phyloP scores from a whole-genome alignment of 1,140 invertebrate species.

The Bemisia tabaci region DNA sequence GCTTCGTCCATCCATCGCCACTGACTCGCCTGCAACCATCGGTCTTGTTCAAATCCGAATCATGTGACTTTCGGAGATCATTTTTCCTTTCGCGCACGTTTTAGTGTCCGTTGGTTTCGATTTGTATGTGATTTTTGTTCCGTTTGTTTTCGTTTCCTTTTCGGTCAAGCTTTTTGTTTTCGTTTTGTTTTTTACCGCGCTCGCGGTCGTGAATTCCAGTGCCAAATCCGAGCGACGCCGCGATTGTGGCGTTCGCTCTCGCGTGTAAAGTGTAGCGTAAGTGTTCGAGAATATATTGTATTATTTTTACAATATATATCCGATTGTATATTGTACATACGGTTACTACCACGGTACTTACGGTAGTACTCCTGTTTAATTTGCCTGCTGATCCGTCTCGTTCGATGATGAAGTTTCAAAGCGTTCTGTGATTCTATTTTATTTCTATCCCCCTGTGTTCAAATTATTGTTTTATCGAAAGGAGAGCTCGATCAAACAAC shows the following conservation, averaged over 20 bases:
- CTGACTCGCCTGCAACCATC: background rate
- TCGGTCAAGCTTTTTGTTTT: too few relatives aligned
- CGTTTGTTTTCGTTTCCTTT: background rate
- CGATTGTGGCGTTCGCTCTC: background rate
- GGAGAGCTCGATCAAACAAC: background rate
- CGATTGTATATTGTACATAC: too few relatives aligned
- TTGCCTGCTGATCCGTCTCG: background rate
- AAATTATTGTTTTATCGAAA: background rate
- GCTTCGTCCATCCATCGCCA: background rate
- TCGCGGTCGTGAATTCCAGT: background rate
- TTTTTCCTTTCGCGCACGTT: background rate
- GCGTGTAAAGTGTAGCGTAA: background rate
- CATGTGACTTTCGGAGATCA: background rate
- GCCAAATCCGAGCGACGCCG: background rate
- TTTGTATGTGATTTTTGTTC: background rate
- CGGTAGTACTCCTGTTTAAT: background rate
- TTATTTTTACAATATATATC: background rate
- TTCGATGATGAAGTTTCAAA: background rate
- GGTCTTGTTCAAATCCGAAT: background rate
- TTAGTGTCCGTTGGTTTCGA: background rate
- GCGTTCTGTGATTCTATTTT: background rate
- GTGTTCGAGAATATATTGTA: background rate
- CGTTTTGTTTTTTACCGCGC: background rate
- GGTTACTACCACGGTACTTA: too few relatives aligned
- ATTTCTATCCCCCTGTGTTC: background rate